Base-by-base conservation (phyloP, 2,797 vertebrate genomes). In the Xenops minutus region DNA sequence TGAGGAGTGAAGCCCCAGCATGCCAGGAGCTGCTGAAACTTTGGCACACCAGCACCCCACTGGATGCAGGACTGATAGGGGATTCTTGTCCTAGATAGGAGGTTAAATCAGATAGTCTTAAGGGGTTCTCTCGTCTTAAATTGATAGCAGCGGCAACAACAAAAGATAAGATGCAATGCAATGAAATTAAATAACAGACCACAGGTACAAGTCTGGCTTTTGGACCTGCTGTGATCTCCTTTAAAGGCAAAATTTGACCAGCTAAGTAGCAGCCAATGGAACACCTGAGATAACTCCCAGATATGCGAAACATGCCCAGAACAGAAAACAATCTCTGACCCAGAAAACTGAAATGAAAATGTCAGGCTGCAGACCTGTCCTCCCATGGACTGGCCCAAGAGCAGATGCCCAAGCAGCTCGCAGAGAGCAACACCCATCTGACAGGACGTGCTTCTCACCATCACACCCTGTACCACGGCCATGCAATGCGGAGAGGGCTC, bases 291-390 rank as follows among this genome's bases (percentile, higher is more conserved):
- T 51, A 76, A 30, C 32, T 59, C 30, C 39, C 61, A 74, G 19
- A 41, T 24, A 39, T 0, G 0, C 2, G 4, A 32, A 88, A 94
- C 0, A 0, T 3, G 12, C 7, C 34, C 0, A 1, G 82, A 91
- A 88, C 41, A 52, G 43, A 92, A 92, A 52, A 76, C 9, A 44
- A 82, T 10, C 0, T 59, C 34, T 36, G 44, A 67, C 63, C 67
- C 19, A 63, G 34, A 86, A 86, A 81, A 24, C 37, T 4, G 10
- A 82, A 79, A 72, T n/a, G 32, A 63, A 69, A 63, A 52, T 1
- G 8, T 15, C 55, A 63, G 48, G 41, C 55, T 5, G 0, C 59
- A 74, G 85, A 49, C 12, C n/a, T n/a, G 68, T 17, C 67, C 66
- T 39, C 29, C 22, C 9, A 22, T 3, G 34, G 39, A 34, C 32